Percentiles rank a stretch among this genome's conserved stretches.
phyloP scores from a whole-genome alignment of 1,140 invertebrate species.

The Drosophila obscura region DNA sequence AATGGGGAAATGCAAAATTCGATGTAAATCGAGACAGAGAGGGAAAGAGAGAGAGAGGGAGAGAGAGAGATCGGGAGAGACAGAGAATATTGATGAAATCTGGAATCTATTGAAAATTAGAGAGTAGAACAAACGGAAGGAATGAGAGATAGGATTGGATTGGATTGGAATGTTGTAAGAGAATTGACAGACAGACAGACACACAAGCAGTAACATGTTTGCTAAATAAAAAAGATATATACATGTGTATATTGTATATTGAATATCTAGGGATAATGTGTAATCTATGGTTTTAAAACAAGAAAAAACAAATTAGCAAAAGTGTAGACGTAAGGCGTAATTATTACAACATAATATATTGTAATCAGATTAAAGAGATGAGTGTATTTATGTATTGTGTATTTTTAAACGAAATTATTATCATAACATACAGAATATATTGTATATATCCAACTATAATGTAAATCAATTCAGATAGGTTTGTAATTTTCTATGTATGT shows the following conservation, averaged over 20 bases:
- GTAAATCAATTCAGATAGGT: conserved; percentile 75
- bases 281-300: conserved; percentile 73
- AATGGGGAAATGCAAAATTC: conserved; percentile 22
- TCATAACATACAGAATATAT: conserved; percentile 46
- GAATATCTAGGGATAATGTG: conserved; percentile 62
- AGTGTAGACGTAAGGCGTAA: conserved; percentile 20
- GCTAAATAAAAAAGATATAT: conserved; percentile 46
- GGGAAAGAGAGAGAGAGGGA: conserved; percentile 28
- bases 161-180: no score
- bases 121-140: conserved; percentile 44
- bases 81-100: conserved; percentile 42
- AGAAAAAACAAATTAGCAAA: conserved; percentile 42
- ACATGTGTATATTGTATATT: conserved; percentile 19
- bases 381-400: conserved; percentile 75
- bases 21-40: conserved; percentile 32
- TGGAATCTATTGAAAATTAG: conserved; percentile 42
- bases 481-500: conserved; percentile 76
- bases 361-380: conserved; percentile 55
- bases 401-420: conserved; percentile 79
- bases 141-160: no score
- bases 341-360: conserved; percentile 27
- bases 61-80: conserved; percentile 33
- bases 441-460: conserved; percentile 56
- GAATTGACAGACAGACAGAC: no score
- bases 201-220: conserved; percentile 43